A percentile compares a stretch with the other conserved stretches of the same genome.
Conservation (phyloP, 2,888 invertebrate genomes). For the Prosapia bicincta region DNA sequence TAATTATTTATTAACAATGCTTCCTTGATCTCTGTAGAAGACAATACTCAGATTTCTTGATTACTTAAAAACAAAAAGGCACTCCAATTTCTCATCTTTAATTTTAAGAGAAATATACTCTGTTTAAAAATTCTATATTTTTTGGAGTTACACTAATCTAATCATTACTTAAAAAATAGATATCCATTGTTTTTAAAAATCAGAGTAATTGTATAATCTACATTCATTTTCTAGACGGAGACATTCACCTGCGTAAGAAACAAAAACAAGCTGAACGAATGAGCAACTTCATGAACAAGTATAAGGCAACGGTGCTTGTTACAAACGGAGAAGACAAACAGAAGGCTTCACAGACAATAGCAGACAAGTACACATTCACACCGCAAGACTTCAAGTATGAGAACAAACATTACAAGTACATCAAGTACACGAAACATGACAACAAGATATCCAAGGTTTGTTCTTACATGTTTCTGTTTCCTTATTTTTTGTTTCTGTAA, state of each 20-base stretch:
- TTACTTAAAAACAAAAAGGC: too few relatives aligned
- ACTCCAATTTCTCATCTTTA: too few relatives aligned
- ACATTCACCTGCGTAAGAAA: slow-evolving; percentile 46
- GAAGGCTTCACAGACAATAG: slow-evolving; percentile 42
- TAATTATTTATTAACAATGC: too few relatives aligned
- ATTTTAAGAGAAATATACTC: too few relatives aligned
- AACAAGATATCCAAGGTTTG: slow-evolving; percentile 49
- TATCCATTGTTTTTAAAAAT: too few relatives aligned
- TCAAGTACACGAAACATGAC: slow-evolving; percentile 69
- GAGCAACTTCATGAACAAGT: slow-evolving; percentile 59
- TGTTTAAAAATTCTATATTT: too few relatives aligned
- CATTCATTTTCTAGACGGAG: slow-evolving; percentile 38
- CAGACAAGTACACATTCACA: slow-evolving; percentile 59
- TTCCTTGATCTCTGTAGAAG: too few relatives aligned
- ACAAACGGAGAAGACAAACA: slow-evolving; percentile 33
- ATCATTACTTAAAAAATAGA: too few relatives aligned
- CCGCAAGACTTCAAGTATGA: slow-evolving; percentile 74
- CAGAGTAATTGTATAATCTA: too few relatives aligned
- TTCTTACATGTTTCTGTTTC: not conserved
- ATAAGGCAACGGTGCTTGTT: slow-evolving; percentile 59
- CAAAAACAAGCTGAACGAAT: slow-evolving; percentile 56
- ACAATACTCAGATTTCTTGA: too few relatives aligned
- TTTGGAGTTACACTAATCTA: too few relatives aligned
- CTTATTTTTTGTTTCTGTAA: not conserved
- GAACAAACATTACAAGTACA: slow-evolving; percentile 74